A percentile compares a stretch with the other conserved stretches of the same genome.
Evolutionary conservation across 2,888 invertebrate genomes (phyloP).

Genomic region (Noctua janthina): DNA sequence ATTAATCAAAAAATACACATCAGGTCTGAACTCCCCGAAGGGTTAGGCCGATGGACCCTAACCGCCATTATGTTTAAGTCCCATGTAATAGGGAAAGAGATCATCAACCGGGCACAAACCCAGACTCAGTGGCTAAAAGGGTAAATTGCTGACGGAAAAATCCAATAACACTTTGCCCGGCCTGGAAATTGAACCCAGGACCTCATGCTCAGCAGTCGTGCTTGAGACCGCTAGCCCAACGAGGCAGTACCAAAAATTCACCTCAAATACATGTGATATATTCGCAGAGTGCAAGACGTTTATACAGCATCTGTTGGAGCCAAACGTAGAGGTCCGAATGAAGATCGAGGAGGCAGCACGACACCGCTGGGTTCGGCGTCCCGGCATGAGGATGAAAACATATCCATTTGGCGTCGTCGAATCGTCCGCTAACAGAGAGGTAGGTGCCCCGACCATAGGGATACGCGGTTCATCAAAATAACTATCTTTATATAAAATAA

Average conservation of each 20-base stretch:
- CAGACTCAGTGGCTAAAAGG: background rate
- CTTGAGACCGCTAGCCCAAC: background rate
- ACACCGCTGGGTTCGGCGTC: slow-evolving; percentile 91
- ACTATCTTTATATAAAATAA: background rate
- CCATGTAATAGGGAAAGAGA: background rate
- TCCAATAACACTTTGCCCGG: background rate
- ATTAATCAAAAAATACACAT: background rate
- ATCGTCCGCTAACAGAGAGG: slow-evolving; percentile 80
- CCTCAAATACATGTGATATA: background rate
- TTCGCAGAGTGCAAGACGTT: slow-evolving; percentile 85
- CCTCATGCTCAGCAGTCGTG: no score
- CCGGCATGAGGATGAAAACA: slow-evolving; percentile 87
- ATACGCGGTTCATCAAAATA: background rate
- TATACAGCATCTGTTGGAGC: slow-evolving; percentile 89
- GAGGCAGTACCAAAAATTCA: background rate
- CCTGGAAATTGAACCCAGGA: background rate
- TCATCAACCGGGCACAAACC: background rate
- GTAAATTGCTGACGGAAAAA: background rate
- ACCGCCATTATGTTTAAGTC: background rate
- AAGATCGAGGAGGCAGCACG: slow-evolving; percentile 89
- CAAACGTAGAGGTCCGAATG: slow-evolving; percentile 89
- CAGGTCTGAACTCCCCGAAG: background rate
- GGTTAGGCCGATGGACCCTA: background rate
- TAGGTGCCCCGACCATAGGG: slow-evolving; percentile 45
- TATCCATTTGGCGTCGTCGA: slow-evolving; percentile 85